Base-by-base conservation (phyloP, 2,888 invertebrate genomes). In the Agriopis leucophaearia region DNA sequence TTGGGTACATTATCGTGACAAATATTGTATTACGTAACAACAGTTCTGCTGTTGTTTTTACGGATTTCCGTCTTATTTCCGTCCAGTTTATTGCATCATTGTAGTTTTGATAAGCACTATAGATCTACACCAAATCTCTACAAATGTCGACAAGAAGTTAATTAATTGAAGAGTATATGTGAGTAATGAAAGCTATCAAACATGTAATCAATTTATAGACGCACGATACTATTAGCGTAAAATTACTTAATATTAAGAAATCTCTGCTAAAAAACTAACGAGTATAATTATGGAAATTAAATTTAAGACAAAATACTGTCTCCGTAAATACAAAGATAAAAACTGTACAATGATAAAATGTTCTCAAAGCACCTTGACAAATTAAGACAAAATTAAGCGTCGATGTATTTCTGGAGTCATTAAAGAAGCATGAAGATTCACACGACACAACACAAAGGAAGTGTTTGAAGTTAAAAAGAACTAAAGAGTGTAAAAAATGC, bases 401-500 rank as follows among this genome's bases (percentile, higher is more conserved):
- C 50, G 56, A 61, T 55, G 52, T 73, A 71, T 73, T 72, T 70
- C 60, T 58, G 59, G 66, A 70, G 66, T 71, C 69, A 73, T 72
- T 69, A 70, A 71, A 70, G 66, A 64, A 67, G 52, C 74, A 72
- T 68, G 64, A 71, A 72, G 66, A 67, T 69, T 73, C 69, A 58
- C 66, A 66, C 64, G 60, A 69, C 72, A 74, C 70, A 76, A 84
- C 72, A 74, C 70, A 76, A 84, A 84, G 81, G 78, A 82, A 81
- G 77, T 75, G 74, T 76, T 74, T 77, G 70, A 77, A 75, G 73
- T 77, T 74, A 74, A 80, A 80, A 79, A 77, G 72, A 57, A 76
- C 74, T 55, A 72, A 76, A 77, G 77, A 80, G 76, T 78, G 71
- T 78, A 83, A 87, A 88, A 88, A 89, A 88, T 86, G 80, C 88